These are phyloP conservation scores for Eueremaeus valkanovi DNA, from an alignment of 2,888 invertebrate species.

Conservation along the genomic window DNA sequence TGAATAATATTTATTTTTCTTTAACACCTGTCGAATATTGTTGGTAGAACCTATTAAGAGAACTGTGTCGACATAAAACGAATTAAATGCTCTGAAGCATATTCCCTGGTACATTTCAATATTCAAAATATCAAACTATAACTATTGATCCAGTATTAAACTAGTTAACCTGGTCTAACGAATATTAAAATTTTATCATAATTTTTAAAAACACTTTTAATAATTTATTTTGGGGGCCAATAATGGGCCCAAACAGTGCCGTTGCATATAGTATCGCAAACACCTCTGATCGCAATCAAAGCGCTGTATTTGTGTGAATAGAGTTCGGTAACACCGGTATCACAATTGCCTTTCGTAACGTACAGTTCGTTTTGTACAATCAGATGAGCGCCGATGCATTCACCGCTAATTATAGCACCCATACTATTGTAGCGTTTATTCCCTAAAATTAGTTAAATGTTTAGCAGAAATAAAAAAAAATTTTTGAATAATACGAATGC, in stretches of 20 bases:
- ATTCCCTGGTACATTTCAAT: too few relatives aligned
- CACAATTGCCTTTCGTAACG: background rate
- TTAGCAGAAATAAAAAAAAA: background rate
- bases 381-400: background rate
- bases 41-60: too few relatives aligned
- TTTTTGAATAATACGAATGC: background rate
- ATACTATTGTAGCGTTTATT: background rate
- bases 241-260: conserved; percentile 5
- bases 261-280: background rate
- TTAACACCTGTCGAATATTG: too few relatives aligned
- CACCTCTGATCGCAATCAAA: background rate
- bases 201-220: background rate
- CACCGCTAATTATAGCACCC: background rate
- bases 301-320: background rate
- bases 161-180: too few relatives aligned
- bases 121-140: too few relatives aligned
- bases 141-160: too few relatives aligned
- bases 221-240: background rate
- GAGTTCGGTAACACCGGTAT: background rate
- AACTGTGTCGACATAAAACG: too few relatives aligned
- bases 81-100: too few relatives aligned
- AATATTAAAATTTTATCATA: too few relatives aligned
- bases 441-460: background rate
- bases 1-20: too few relatives aligned
- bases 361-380: background rate